A percentile compares a stretch with the other conserved stretches of the same genome.
These are phyloP conservation scores for Hypolimnas misippus DNA, from an alignment of 2,888 invertebrate genomes.

Conservation along the genomic window DNA sequence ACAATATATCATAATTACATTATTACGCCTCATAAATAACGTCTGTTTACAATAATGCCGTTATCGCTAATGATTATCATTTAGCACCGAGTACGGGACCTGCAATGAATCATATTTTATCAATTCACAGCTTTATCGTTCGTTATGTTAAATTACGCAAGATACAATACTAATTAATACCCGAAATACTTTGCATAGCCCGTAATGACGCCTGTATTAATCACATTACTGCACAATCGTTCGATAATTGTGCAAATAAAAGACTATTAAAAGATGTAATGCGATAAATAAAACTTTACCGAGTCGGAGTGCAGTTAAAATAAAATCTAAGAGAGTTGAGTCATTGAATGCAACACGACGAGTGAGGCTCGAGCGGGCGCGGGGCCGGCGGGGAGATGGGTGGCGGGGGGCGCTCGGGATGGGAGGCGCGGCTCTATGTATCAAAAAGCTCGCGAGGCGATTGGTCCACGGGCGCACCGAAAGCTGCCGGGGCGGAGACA, in stretches of 20 bases:
- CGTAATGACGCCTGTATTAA: slow-evolving; percentile 47
- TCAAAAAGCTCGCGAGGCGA: slow-evolving; percentile 64
- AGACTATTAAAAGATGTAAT: slow-evolving; percentile 49
- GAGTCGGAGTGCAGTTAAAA: slow-evolving; percentile 25
- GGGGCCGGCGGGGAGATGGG: slow-evolving; percentile 26
- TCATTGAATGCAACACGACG: slow-evolving; percentile 43
- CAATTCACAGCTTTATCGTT: slow-evolving; percentile 11
- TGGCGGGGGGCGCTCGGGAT: slow-evolving; percentile 51
- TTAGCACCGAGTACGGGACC: not conserved
- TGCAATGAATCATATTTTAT: slow-evolving; percentile 16
- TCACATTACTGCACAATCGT: slow-evolving; percentile 54
- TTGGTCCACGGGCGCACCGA: slow-evolving; percentile 55
- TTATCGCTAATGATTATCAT: slow-evolving; percentile 22
- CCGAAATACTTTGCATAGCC: slow-evolving; percentile 12
- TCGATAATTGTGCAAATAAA: slow-evolving; percentile 57
- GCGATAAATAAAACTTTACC: slow-evolving; percentile 27
- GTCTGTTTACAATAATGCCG: slow-evolving; percentile 20
- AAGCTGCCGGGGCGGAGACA: slow-evolving; percentile 64
- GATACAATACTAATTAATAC: slow-evolving; percentile 8
- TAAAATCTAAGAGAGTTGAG: slow-evolving; percentile 40
- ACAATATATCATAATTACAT: slow-evolving; percentile 14
- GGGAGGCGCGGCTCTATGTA: slow-evolving; percentile 67
- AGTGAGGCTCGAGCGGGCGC: slow-evolving; percentile 36
- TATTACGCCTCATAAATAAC: slow-evolving; percentile 23
- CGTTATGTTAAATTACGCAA: slow-evolving; percentile 1